Evolutionary conservation across 2,888 invertebrate genomes (phyloP).

Genomic region (Callosobruchus maculatus): DNA sequence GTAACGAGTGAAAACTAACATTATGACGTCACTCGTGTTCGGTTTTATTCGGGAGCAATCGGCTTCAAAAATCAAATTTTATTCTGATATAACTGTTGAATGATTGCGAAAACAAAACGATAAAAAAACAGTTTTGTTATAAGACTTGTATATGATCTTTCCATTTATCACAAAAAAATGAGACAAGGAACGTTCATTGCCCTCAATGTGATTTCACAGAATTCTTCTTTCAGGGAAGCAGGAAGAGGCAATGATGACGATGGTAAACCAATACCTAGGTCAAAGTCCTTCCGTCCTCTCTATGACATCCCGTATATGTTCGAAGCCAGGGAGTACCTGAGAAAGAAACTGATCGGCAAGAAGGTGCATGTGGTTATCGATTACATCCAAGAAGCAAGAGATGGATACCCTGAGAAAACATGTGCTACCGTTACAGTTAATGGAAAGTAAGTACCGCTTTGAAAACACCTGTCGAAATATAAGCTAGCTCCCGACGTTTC

Average conservation of each 20-base stretch:
- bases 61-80: no score
- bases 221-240: conserved; percentile 47
- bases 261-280: conserved; percentile 61
- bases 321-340: conserved; percentile 94
- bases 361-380: conserved; percentile 90
- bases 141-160: no score
- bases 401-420: conserved; percentile 90
- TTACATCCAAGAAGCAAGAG: conserved; percentile 93
- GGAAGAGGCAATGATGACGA: conserved; percentile 60
- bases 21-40: no score
- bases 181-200: no score
- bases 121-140: no score
- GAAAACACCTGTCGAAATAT: no score
- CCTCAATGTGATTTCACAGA: not conserved
- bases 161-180: no score
- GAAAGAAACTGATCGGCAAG: conserved; percentile 94
- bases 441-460: conserved; percentile 59
- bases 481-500: no score
- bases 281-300: conserved; percentile 80
- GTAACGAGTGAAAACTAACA: no score
- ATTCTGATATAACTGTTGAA: no score
- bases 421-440: conserved; percentile 90
- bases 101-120: no score
- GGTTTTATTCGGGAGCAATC: no score
- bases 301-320: conserved; percentile 99